These are phyloP conservation scores for Oceanodroma leucorhoa DNA, from an alignment of 2,797 vertebrate species.

Conservation along the genomic window DNA sequence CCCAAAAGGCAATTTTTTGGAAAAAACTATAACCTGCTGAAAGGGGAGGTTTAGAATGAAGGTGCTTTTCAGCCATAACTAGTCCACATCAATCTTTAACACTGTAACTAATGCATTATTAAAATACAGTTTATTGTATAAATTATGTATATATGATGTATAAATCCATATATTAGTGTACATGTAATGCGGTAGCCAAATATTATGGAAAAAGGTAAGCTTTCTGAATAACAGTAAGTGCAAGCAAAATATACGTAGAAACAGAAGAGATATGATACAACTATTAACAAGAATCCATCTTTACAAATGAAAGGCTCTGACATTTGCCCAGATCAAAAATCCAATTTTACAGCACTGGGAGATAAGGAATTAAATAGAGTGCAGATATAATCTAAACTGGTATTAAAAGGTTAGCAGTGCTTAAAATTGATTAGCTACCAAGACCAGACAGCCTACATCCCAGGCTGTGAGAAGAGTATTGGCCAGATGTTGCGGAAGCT, in stretches of 20 bases:
- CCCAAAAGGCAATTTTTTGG: not conserved
- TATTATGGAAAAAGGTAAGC: not conserved
- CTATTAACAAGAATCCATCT: conserved; percentile 19
- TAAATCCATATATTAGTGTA: not conserved
- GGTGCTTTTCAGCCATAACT: not conserved
- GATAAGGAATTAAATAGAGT: conserved; percentile 50
- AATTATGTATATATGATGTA: not conserved
- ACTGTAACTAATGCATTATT: conserved; percentile 37
- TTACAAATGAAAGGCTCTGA: conserved; percentile 55
- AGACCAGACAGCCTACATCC: not conserved
- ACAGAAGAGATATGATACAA: not conserved
- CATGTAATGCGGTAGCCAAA: not conserved
- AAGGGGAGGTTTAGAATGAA: not conserved
- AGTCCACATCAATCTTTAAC: conserved; percentile 12
- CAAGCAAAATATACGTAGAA: not conserved
- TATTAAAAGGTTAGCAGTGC: conserved; percentile 55
- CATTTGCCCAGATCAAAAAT: conserved; percentile 60
- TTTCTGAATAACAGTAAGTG: not conserved
- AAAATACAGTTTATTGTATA: conserved; percentile 11
- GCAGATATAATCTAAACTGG: conserved; percentile 45
- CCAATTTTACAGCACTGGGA: conserved; percentile 20
- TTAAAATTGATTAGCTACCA: conserved; percentile 59
- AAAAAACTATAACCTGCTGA: not conserved
- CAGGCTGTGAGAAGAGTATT: not conserved
- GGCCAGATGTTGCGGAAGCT: not conserved